phyloP scores from a whole-genome alignment of 92 coral and sea anemone genomes.

The Siderastrea radians region DNA sequence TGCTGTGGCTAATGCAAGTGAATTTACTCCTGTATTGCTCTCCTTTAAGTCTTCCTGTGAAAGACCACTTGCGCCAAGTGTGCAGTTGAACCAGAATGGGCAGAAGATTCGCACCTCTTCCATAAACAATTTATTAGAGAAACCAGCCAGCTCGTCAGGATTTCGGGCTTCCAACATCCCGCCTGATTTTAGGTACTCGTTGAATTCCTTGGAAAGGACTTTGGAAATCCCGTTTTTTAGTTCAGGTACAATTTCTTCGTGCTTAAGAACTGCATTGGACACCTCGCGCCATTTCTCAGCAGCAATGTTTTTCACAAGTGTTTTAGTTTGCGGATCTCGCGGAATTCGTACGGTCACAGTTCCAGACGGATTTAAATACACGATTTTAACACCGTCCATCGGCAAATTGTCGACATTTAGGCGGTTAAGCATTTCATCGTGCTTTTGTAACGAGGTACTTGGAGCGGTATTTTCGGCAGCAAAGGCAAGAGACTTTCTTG shows the following conservation, averaged over 20 bases:
- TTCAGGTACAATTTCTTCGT: slow-evolving; percentile 48
- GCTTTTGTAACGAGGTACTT: background rate
- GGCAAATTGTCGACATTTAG: slow-evolving; percentile 57
- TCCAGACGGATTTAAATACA: slow-evolving; percentile 38
- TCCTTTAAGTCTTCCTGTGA: slow-evolving; percentile 10
- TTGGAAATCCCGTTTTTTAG: slow-evolving; percentile 21
- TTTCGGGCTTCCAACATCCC: slow-evolving; percentile 47
- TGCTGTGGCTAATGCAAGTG: slow-evolving; percentile 67
- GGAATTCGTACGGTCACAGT: slow-evolving; percentile 55
- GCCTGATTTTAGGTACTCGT: slow-evolving; percentile 38
- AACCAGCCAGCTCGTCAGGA: slow-evolving; percentile 72
- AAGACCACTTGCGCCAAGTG: slow-evolving; percentile 63
- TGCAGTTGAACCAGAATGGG: slow-evolving; percentile 66
- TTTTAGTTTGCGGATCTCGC: slow-evolving; percentile 51
- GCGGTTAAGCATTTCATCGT: slow-evolving; percentile 21
- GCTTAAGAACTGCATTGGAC: slow-evolving; percentile 40
- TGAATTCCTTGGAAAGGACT: slow-evolving; percentile 46
- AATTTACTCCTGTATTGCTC: slow-evolving; percentile 5
- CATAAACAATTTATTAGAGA: slow-evolving; percentile 61
- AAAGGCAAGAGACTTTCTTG: slow-evolving; percentile 22
- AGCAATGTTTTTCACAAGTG: slow-evolving; percentile 44
- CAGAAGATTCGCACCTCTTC: slow-evolving; percentile 64
- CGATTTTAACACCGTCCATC: slow-evolving; percentile 54
- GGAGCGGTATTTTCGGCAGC: background rate
- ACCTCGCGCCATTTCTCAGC: slow-evolving; percentile 59